Percentiles rank a stretch among this genome's conserved stretches.
phyloP scores from a whole-genome alignment of 2,888 invertebrate genomes.

The Nomada fucata region DNA sequence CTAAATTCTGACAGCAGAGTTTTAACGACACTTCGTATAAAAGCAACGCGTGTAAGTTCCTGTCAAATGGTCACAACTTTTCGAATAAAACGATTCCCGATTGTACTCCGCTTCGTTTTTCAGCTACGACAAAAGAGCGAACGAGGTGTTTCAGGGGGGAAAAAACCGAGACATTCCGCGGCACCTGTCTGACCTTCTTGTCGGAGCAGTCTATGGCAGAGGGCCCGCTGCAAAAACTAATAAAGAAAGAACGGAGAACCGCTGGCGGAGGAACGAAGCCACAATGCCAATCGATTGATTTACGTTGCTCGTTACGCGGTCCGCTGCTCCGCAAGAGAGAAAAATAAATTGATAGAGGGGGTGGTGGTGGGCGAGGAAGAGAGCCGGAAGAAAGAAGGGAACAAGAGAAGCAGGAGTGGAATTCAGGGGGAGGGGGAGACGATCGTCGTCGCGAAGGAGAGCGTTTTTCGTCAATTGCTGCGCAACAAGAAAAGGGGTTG shows the following conservation, averaged over 20 bases:
- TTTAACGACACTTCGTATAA: too few species aligned
- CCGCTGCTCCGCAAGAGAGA: slow-evolving; percentile 81
- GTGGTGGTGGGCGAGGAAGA: slow-evolving; percentile 43
- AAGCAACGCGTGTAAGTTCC: too few species aligned
- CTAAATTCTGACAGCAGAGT: too few species aligned
- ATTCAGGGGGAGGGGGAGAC: slow-evolving; percentile 14
- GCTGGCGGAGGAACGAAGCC: slow-evolving; percentile 76
- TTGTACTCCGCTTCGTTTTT: not conserved
- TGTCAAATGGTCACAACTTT: too few species aligned
- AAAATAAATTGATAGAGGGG: slow-evolving; percentile 80
- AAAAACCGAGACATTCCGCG: slow-evolving; percentile 9
- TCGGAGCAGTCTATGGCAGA: not conserved
- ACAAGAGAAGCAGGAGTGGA: slow-evolving; percentile 28
- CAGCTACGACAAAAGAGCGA: not conserved
- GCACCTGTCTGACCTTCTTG: not conserved
- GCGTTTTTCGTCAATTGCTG: slow-evolving; percentile 43
- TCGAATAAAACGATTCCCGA: too few species aligned
- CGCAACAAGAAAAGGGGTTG: slow-evolving; percentile 24
- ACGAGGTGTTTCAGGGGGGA: not conserved
- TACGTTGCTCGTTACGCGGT: slow-evolving; percentile 84
- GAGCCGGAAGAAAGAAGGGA: slow-evolving; percentile 24
- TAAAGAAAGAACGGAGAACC: slow-evolving; percentile 58
- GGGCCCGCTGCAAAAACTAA: slow-evolving; percentile 3
- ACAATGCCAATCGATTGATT: slow-evolving; percentile 84
- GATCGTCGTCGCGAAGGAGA: slow-evolving; percentile 31